A percentile compares a stretch with the other conserved stretches of the same genome.
Conservation (phyloP, 2,113 vertebrate genomes). For the Fregetta grallaria region DNA sequence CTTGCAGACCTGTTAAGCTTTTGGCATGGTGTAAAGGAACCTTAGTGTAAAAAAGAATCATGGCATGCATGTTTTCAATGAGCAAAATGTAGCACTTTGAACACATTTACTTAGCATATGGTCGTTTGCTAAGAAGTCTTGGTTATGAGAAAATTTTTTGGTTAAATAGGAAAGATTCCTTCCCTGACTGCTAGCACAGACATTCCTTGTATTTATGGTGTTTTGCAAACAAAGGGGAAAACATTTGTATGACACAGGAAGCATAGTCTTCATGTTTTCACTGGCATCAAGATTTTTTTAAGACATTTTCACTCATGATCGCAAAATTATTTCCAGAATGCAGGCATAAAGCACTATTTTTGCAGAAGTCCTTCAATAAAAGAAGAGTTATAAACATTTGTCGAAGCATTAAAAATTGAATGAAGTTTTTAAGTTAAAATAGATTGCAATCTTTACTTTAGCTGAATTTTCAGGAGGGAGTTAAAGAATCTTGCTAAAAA, state of each 20-base stretch:
- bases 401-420: background rate
- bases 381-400: background rate
- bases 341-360: background rate
- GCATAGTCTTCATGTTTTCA: constrained; percentile 32
- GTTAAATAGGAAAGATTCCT: constrained; percentile 58
- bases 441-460: background rate
- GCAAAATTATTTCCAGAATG: constrained; percentile 21
- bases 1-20: constrained; percentile 36
- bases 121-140: constrained; percentile 45
- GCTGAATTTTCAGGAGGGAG: background rate
- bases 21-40: constrained; percentile 42
- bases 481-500: background rate
- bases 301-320: background rate
- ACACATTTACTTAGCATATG: constrained; percentile 65
- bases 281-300: constrained; percentile 27
- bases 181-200: constrained; percentile 46
- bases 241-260: constrained; percentile 59
- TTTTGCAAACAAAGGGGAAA: constrained; percentile 61
- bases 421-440: background rate
- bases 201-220: constrained; percentile 59
- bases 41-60: constrained; percentile 36
- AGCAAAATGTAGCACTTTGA: constrained; percentile 61
- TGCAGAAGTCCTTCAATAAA: background rate
- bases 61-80: constrained; percentile 39
- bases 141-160: constrained; percentile 48